Evolutionary conservation across 2,797 vertebrate species (phyloP).

Genomic region (Leuciscus waleckii): DNA sequence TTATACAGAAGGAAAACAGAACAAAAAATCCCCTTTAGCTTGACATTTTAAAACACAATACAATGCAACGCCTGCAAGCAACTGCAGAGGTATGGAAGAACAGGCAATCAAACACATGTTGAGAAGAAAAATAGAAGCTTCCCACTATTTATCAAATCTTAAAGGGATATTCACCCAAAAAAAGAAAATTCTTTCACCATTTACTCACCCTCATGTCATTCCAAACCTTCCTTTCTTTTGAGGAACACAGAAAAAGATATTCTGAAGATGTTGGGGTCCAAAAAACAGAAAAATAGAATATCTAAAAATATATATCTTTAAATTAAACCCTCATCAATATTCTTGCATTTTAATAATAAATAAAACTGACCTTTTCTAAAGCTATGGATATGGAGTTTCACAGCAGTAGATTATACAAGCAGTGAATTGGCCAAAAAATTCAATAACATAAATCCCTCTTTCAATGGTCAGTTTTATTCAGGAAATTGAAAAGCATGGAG

Average conservation of each 20-base stretch:
- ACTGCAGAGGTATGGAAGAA: background rate
- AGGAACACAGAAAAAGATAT: background rate
- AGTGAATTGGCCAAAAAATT: background rate
- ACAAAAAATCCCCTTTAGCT: background rate
- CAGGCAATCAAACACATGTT: no score
- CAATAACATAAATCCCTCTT: background rate
- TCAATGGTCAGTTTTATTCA: slow-evolving; percentile 23
- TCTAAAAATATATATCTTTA: background rate
- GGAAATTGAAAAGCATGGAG: slow-evolving; percentile 30
- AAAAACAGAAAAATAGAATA: background rate
- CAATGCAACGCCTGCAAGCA: background rate
- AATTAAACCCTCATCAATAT: background rate
- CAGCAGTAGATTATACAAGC: background rate
- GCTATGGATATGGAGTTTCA: background rate
- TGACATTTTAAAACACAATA: background rate
- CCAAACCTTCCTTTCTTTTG: background rate
- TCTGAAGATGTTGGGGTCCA: background rate
- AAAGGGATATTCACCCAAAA: background rate
- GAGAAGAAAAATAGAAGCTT: background rate
- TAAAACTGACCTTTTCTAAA: background rate
- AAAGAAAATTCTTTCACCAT: background rate
- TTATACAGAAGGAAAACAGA: background rate
- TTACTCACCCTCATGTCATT: no score
- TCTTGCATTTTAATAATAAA: background rate
- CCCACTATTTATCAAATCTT: background rate